Conservation (phyloP, 92 coral and sea anemone genomes). For the Palythoa grandiflora region DNA sequence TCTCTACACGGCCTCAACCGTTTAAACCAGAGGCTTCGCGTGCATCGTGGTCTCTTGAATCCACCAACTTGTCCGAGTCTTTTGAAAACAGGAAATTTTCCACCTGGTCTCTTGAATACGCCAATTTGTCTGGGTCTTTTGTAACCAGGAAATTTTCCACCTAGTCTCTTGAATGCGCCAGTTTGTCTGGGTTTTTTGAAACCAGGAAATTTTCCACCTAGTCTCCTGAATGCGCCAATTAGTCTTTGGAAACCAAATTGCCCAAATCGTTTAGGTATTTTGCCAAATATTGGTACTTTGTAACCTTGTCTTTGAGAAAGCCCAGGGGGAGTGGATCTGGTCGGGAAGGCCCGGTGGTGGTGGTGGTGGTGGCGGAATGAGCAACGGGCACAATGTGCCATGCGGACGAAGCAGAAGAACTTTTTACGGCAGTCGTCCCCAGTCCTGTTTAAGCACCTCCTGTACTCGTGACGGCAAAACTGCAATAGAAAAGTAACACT, state of each 20-base stretch:
- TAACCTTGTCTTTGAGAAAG: neutral
- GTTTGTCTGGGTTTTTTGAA: neutral
- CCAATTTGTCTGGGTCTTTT: neutral
- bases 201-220: neutral
- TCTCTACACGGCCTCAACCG: too few species aligned
- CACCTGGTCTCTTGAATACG: neutral
- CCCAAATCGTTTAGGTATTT: too few species aligned
- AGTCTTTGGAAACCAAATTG: too few species aligned
- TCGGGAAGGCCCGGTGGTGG: neutral
- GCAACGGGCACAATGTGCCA: slow-evolving; percentile 18
- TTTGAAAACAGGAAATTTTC: neutral
- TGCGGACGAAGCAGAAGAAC: neutral
- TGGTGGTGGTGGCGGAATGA: neutral
- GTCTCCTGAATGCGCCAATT: neutral
- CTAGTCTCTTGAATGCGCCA: neutral
- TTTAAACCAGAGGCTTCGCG: too few species aligned
- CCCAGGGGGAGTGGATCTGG: neutral
- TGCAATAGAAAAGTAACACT: neutral
- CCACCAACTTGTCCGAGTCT: neutral
- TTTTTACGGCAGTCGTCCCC: neutral
- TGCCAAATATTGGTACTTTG: neutral
- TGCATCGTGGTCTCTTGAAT: neutral
- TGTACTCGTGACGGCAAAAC: neutral
- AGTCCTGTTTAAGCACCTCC: neutral
- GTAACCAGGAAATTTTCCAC: neutral